A percentile compares a stretch with the other conserved stretches of the same genome.
Evolutionary conservation across 1,140 invertebrate genomes (phyloP).

Genomic region (Orius insidiosus): DNA sequence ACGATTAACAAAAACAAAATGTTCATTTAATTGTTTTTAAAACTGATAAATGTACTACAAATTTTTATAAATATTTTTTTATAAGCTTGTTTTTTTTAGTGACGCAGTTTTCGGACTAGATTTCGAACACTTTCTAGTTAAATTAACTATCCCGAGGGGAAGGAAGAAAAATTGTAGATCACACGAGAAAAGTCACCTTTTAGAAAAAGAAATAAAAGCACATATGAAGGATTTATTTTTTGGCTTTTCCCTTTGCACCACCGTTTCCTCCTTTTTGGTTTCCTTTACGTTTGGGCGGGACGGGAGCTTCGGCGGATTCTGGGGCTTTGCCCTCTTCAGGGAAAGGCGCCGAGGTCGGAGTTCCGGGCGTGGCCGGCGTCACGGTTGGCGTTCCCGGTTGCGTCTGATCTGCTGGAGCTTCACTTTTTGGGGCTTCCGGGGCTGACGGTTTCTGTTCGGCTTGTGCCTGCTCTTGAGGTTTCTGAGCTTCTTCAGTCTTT

Average conservation of each 20-base stretch:
- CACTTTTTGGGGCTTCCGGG: background rate
- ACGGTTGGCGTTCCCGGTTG: conserved; percentile 10
- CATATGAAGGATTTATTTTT: conserved; percentile 1
- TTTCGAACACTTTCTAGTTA: no score
- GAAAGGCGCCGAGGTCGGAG: conserved; percentile 9
- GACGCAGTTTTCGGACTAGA: no score
- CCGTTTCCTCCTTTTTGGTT: conserved; percentile 6
- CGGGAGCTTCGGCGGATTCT: conserved; percentile 21
- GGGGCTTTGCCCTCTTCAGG: background rate
- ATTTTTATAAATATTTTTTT: no score
- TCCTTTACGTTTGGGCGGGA: conserved; percentile 29
- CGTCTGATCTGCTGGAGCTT: conserved; percentile 6
- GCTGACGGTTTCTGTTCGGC: conserved; percentile 1
- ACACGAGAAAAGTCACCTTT: background rate
- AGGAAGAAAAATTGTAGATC: background rate
- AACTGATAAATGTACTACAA: no score
- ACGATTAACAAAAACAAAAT: no score
- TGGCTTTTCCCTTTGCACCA: background rate
- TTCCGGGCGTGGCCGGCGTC: conserved; percentile 8
- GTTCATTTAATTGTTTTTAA: no score
- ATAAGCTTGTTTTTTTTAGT: no score
- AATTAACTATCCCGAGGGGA: no score
- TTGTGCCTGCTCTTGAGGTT: background rate
- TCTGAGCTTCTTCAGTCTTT: background rate
- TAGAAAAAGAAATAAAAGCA: background rate